Conservation (phyloP, 2,797 vertebrate genomes). For the Falco peregrinus region DNA sequence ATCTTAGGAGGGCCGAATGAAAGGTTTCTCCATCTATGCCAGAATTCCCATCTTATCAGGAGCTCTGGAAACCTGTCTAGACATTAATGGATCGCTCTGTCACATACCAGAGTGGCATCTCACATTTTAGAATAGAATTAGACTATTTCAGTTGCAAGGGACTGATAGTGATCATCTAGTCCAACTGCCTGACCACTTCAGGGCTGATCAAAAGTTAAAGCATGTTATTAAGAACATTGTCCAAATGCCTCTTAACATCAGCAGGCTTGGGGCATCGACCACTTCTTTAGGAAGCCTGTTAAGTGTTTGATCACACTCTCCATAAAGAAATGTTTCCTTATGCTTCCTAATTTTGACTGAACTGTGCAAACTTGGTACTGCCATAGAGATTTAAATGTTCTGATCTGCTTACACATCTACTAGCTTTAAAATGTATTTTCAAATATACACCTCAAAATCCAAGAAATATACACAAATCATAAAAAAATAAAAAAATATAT, state of each 20-base stretch:
- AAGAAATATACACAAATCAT: not conserved
- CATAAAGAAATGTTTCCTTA: not conserved
- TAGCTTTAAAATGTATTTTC: not conserved
- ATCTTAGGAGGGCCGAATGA: not conserved
- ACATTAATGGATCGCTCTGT: not conserved
- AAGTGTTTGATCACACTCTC: not conserved
- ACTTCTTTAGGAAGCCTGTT: not conserved
- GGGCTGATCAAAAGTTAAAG: not conserved
- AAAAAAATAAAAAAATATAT: not conserved
- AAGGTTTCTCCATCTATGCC: not conserved
- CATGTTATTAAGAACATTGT: too few relatives aligned
- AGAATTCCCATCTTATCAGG: not conserved
- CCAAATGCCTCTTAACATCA: not conserved
- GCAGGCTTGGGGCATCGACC: not conserved
- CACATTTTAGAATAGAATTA: not conserved
- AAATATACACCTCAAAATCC: not conserved
- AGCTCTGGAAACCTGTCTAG: not conserved
- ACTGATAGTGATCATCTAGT: fast-evolving
- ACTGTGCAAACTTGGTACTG: not conserved
- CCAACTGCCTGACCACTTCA: not conserved
- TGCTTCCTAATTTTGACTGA: not conserved
- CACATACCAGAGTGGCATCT: not conserved
- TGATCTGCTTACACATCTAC: not conserved
- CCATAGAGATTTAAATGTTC: not conserved
- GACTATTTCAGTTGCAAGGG: not conserved